phyloP scores from a whole-genome alignment of 1,140 invertebrate genomes.

The Bradynema listronoti region DNA sequence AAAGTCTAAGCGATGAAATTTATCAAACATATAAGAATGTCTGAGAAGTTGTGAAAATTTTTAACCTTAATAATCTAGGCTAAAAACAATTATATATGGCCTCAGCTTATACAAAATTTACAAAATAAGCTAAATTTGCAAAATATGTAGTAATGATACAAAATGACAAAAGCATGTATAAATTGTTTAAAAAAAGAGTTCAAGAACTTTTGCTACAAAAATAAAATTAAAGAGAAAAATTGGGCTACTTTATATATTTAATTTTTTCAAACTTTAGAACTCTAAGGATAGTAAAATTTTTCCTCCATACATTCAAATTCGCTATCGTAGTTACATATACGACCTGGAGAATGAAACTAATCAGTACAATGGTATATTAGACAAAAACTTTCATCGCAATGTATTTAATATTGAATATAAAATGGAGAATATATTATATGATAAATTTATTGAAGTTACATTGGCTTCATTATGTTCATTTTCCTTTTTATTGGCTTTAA shows the following conservation, averaged over 20 bases:
- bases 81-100: constrained; percentile 9
- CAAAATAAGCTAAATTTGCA: too few relatives aligned
- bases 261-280: constrained; percentile 25
- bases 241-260: background rate
- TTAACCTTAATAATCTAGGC: constrained; percentile 6
- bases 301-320: constrained; percentile 59
- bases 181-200: too few relatives aligned
- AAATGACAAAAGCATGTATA: too few relatives aligned
- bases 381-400: constrained; percentile 1
- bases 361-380: background rate
- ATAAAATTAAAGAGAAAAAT: too few relatives aligned
- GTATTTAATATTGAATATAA: constrained; percentile 36
- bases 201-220: too few relatives aligned
- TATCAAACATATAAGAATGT: too few relatives aligned
- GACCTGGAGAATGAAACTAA: constrained; percentile 1
- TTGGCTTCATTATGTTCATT: constrained; percentile 54
- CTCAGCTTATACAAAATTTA: too few relatives aligned
- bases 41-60: background rate
- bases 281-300: constrained; percentile 58
- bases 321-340: constrained; percentile 44
- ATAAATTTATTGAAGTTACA: constrained; percentile 54
- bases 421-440: constrained; percentile 42
- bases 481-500: constrained; percentile 47
- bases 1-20: too few relatives aligned
- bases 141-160: too few relatives aligned